phyloP scores from a whole-genome alignment of 2,113 vertebrate species.

The Tapirus terrestris region DNA sequence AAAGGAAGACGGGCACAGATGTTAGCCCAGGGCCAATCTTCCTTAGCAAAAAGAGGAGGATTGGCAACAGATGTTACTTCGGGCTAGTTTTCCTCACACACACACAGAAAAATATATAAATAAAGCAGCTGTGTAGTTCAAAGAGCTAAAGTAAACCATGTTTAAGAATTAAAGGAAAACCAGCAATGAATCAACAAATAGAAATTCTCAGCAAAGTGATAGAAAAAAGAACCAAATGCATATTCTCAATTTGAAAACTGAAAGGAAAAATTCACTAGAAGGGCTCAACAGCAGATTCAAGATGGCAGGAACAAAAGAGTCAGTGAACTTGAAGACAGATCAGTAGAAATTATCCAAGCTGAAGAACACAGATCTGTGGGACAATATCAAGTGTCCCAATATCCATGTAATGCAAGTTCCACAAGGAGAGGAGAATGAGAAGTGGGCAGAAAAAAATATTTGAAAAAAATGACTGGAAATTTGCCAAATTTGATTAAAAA shows the following conservation, averaged over 20 bases:
- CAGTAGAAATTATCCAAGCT: not conserved
- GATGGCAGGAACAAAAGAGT: not conserved
- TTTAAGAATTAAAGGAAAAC: conserved; percentile 1
- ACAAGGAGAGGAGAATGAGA: not conserved
- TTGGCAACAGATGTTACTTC: too few species aligned
- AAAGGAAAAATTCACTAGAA: not conserved
- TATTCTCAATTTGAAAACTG: conserved; percentile 21
- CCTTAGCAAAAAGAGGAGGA: too few species aligned
- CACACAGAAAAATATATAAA: too few species aligned
- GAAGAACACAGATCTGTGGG: not conserved
- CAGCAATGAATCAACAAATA: not conserved
- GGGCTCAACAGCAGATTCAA: not conserved
- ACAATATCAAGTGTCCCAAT: not conserved
- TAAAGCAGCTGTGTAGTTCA: not conserved
- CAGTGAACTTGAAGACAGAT: not conserved
- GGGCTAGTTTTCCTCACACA: too few species aligned
- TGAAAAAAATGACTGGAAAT: not conserved
- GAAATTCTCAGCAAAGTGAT: not conserved
- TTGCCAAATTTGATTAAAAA: conserved; percentile 29
- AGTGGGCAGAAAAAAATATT: not conserved
- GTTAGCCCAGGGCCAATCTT: too few species aligned
- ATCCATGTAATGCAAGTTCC: not conserved
- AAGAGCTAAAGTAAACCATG: not conserved
- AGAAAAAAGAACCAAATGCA: not conserved
- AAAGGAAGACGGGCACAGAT: too few species aligned